Evolutionary conservation across 2,888 invertebrate genomes (phyloP).

Genomic region (Phaedon cochleariae): DNA sequence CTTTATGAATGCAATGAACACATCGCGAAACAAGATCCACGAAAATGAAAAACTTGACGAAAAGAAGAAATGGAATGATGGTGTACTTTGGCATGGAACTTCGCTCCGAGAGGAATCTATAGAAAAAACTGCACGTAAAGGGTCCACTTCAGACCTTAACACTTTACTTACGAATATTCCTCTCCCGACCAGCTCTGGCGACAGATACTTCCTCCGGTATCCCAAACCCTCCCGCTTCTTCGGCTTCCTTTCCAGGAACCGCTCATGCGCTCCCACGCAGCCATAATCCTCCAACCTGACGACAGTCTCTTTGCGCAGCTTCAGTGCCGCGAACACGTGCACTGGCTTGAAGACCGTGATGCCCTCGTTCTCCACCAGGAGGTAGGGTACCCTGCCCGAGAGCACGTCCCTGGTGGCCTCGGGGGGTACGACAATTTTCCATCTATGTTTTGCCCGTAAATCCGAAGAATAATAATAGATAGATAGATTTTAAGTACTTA

Average conservation of each 20-base stretch:
- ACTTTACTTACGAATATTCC: slow-evolving; percentile 54
- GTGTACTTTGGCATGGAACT: too few relatives aligned
- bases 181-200: slow-evolving; percentile 52
- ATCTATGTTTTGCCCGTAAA: too few relatives aligned
- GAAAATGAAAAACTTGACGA: too few relatives aligned
- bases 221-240: slow-evolving; percentile 48
- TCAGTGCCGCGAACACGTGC: slow-evolving; percentile 78
- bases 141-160: too few relatives aligned
- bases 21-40: too few relatives aligned
- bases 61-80: too few relatives aligned
- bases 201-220: slow-evolving; percentile 53
- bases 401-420: slow-evolving; percentile 79
- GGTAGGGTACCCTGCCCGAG: slow-evolving; percentile 78
- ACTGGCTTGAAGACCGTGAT: slow-evolving; percentile 78
- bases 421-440: slow-evolving; percentile 70
- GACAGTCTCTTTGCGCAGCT: slow-evolving; percentile 69
- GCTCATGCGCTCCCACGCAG: slow-evolving; percentile 57
- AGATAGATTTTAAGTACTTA: too few relatives aligned
- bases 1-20: too few relatives aligned
- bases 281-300: slow-evolving; percentile 56
- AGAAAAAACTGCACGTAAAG: background rate
- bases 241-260: slow-evolving; percentile 49
- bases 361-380: slow-evolving; percentile 73
- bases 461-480: too few relatives aligned
- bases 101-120: too few relatives aligned